A percentile compares a stretch with the other conserved stretches of the same genome.
Evolutionary conservation across 2,888 invertebrate genomes (phyloP).

Genomic region (Mongoloraphidia duomilia): DNA sequence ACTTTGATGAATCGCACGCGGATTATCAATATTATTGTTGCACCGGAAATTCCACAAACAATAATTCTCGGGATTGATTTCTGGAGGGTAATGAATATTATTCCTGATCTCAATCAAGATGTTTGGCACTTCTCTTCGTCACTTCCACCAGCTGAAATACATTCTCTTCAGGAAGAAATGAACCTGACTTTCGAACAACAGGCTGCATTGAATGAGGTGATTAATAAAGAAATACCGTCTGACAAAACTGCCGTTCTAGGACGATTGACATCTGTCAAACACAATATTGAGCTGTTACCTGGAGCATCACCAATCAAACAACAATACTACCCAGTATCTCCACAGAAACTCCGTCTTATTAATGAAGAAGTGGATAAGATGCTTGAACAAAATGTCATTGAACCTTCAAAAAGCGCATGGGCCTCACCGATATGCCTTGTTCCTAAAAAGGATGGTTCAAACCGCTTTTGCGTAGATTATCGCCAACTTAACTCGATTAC

Average conservation of each 20-base stretch:
- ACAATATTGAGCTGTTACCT: neutral
- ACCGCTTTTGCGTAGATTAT: neutral
- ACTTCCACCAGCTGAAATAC: too few species aligned
- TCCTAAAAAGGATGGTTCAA: constrained; percentile 3
- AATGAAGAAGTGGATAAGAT: constrained; percentile 8
- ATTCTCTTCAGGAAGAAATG: too few species aligned
- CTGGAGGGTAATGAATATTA: too few species aligned
- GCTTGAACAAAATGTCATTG: constrained; percentile 9
- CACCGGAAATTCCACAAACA: too few species aligned
- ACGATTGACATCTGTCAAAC: neutral
- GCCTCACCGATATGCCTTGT: constrained; percentile 11
- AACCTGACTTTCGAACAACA: too few species aligned
- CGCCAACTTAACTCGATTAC: neutral
- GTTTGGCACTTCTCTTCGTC: neutral
- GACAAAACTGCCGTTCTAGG: constrained; percentile 16
- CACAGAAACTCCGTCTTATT: constrained; percentile 6
- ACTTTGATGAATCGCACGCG: too few species aligned
- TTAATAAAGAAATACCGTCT: constrained; percentile 14
- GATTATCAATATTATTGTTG: too few species aligned
- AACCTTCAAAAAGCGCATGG: constrained; percentile 14
- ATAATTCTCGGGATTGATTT: too few species aligned
- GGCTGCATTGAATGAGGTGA: constrained; percentile 7
- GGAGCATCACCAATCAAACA: constrained; percentile 9
- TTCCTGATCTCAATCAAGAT: too few species aligned
- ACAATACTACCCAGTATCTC: constrained; percentile 9